These are phyloP conservation scores for Drosophila borealis DNA, from an alignment of 2,888 invertebrate species.

Conservation along the genomic window DNA sequence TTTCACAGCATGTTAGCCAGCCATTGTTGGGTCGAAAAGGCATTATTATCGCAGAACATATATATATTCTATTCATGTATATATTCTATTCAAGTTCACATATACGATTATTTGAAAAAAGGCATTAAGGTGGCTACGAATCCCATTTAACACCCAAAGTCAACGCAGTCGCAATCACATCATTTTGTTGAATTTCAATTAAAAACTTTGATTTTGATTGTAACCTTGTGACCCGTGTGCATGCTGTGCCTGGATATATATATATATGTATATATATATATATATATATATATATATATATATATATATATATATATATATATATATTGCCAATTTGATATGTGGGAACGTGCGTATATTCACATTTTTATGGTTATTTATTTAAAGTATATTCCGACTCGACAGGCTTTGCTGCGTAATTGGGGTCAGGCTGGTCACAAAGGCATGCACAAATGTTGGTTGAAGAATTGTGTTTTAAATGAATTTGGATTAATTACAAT, in stretches of 20 bases:
- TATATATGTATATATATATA: background rate
- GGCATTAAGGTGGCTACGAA: slow-evolving; percentile 1
- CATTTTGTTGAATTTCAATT: slow-evolving; percentile 77
- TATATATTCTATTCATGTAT: no score
- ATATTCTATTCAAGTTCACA: background rate
- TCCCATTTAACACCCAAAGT: slow-evolving; percentile 20
- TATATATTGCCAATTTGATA: background rate
- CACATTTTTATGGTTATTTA: slow-evolving; percentile 4
- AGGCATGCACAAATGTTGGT: slow-evolving; percentile 59
- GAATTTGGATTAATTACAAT: slow-evolving; percentile 75
- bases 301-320: slow-evolving; percentile 1
- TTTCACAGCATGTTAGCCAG: no score
- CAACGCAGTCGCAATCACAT: slow-evolving; percentile 22
- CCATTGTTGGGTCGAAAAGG: no score
- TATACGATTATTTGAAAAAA: background rate
- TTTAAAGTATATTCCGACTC: slow-evolving; percentile 20
- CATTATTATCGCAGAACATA: no score
- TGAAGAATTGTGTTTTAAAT: slow-evolving; percentile 67
- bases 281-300: slow-evolving; percentile 2
- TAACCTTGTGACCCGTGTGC: slow-evolving; percentile 47
- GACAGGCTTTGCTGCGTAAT: slow-evolving; percentile 35
- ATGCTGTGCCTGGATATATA: slow-evolving; percentile 47
- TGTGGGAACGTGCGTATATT: background rate
- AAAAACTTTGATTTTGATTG: slow-evolving; percentile 79
- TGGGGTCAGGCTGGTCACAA: slow-evolving; percentile 62